Percentiles rank a stretch among this genome's conserved stretches.
Evolutionary conservation across 2,113 vertebrate species (phyloP).

Genomic region (Carassius auratus): DNA sequence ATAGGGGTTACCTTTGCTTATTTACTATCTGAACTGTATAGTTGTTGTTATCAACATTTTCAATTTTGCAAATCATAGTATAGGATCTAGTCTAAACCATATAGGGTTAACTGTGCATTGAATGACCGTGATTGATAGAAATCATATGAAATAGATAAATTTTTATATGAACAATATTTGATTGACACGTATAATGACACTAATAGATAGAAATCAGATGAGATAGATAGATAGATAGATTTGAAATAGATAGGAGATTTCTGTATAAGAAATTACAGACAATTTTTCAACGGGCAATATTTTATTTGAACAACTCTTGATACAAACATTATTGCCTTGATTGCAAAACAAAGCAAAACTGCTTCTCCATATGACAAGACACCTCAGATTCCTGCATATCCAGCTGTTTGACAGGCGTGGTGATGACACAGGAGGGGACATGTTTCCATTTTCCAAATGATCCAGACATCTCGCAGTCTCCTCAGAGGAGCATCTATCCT

Average conservation of each 20-base stretch:
- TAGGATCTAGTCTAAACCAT: too few relatives aligned
- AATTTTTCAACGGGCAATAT: not conserved
- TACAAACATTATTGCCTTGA: constrained; percentile 41
- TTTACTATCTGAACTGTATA: constrained; percentile 12
- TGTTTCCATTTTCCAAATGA: constrained; percentile 67
- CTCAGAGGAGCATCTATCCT: constrained; percentile 75
- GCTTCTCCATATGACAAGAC: constrained; percentile 55
- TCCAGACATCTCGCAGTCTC: constrained; percentile 67
- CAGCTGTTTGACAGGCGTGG: constrained; percentile 66
- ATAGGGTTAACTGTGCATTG: not conserved
- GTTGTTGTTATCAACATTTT: not conserved
- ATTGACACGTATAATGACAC: too few relatives aligned
- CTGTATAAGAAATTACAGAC: not conserved
- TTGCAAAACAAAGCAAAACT: constrained; percentile 46
- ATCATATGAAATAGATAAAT: not conserved
- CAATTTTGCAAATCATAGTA: not conserved
- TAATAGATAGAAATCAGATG: too few relatives aligned
- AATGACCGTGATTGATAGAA: not conserved
- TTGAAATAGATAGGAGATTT: not conserved
- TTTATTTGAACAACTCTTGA: not conserved
- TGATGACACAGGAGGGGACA: constrained; percentile 66
- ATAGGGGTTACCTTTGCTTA: not conserved
- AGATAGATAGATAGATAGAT: not conserved
- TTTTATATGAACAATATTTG: too few relatives aligned
- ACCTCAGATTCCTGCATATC: constrained; percentile 64